Conservation (phyloP, 1,140 invertebrate genomes). For the Pollicipes pollicipes region DNA sequence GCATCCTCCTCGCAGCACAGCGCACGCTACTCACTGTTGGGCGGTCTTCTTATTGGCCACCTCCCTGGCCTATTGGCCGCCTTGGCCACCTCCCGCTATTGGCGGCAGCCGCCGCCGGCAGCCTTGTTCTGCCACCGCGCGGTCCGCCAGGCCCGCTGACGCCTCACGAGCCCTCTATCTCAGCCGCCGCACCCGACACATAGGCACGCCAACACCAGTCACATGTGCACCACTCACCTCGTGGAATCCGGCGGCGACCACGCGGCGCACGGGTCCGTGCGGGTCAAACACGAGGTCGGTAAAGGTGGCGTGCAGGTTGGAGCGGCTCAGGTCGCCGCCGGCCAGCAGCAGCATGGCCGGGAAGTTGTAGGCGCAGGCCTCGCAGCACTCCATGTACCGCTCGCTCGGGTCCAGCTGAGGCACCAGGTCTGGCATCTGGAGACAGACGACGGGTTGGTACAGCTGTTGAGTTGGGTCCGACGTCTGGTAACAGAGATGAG, state of each 20-base stretch:
- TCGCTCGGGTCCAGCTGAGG: conserved; percentile 25
- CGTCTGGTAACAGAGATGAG: background rate
- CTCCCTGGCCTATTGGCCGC: too few relatives aligned
- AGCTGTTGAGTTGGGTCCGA: background rate
- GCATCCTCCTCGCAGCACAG: too few relatives aligned
- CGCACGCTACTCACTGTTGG: too few relatives aligned
- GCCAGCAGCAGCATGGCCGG: conserved; percentile 44
- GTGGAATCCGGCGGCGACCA: conserved; percentile 30
- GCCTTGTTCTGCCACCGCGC: too few relatives aligned
- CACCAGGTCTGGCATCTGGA: conserved; percentile 26
- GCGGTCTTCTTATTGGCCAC: too few relatives aligned
- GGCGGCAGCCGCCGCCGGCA: too few relatives aligned
- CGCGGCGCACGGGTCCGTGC: conserved; percentile 26
- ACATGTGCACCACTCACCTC: conserved; percentile 23
- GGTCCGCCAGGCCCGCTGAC: too few relatives aligned
- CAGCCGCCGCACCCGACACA: background rate
- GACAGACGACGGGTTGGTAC: too few relatives aligned
- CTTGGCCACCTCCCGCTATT: too few relatives aligned
- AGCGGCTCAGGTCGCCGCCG: conserved; percentile 20
- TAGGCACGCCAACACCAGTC: background rate
- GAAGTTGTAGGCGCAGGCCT: conserved; percentile 45
- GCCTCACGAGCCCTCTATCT: too few relatives aligned
- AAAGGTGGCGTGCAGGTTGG: conserved; percentile 21
- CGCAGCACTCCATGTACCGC: conserved; percentile 37
- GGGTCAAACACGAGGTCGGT: conserved; percentile 28